Base-by-base conservation (phyloP, 2,888 invertebrate species). In the Zygaena filipendulae region DNA sequence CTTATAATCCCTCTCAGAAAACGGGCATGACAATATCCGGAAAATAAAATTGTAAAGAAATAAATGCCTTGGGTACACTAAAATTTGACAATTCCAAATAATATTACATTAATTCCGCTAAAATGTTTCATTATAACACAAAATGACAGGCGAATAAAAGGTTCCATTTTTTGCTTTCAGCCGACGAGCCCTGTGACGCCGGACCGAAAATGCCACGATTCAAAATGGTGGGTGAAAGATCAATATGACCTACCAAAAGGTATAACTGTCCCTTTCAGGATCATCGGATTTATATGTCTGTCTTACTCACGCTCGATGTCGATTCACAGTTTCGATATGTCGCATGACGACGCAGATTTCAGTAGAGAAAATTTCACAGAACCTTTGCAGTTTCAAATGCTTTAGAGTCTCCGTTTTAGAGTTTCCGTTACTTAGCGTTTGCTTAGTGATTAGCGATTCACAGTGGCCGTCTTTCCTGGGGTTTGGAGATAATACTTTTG, bases 161-260 rank as follows among this genome's bases (percentile, higher is more conserved):
- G 52, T 45, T 53, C 55, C n/a, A 60, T 56, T 52, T 53, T 59
- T 59, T 59, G 67, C 68, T 63, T 59, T 52, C 55, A 56, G 42
- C 52, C 45, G 48, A 39, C 50, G 45, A 43, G 52, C 47, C 38
- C 64, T 70, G 72, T 69, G 72, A 66, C 62, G 70, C 70, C 53
- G 57, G 51, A 70, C 69, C 63, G 64, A 74, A 72, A 79, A 74
- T 70, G 70, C 66, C 59, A 58, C 62, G 54, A 52, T 58, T 59
- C 72, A 75, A 77, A 75, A 79, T 77, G 79, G 79, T 74, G 77
- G 77, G 69, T 71, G 72, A 74, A 72, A 79, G 80, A 81, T 81
- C 80, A 81, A 80, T 81, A 80, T 75, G 66, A 74, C 59, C 72
- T 61, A 72, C 72, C 70, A 61, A 74, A 77, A 70, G 68, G 63